Percentiles rank a stretch among this genome's conserved stretches.
These are phyloP conservation scores for Venusia cambrica DNA, from an alignment of 2,888 invertebrate species.

Conservation along the genomic window DNA sequence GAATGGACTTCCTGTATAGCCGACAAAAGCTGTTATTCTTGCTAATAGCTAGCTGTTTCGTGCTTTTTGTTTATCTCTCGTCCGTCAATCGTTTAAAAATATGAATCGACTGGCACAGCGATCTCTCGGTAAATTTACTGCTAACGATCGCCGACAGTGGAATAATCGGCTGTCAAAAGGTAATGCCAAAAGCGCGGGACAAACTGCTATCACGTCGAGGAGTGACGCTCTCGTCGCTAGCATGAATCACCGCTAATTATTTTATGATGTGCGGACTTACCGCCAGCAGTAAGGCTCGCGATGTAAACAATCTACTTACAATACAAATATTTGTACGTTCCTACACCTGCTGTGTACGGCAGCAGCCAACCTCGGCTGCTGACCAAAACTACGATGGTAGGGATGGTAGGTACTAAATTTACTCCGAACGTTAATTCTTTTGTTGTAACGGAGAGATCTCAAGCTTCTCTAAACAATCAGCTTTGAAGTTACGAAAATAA, in stretches of 20 bases:
- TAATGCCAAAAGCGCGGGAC: constrained; percentile 69
- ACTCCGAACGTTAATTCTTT: constrained; percentile 63
- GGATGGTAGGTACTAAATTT: constrained; percentile 64
- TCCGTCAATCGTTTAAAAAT: constrained; percentile 43
- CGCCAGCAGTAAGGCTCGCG: constrained; percentile 15
- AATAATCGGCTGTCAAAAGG: constrained; percentile 74
- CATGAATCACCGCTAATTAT: constrained; percentile 75
- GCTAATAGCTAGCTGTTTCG: constrained; percentile 24
- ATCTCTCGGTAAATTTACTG: constrained; percentile 63
- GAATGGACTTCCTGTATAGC: constrained; percentile 29
- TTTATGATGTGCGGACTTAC: constrained; percentile 47
- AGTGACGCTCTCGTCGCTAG: constrained; percentile 59
- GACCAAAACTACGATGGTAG: constrained; percentile 55
- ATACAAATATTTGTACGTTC: constrained; percentile 33
- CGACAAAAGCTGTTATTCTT: constrained; percentile 25
- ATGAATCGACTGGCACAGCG: constrained; percentile 45
- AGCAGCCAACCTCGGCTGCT: constrained; percentile 47
- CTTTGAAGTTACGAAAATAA: constrained; percentile 70
- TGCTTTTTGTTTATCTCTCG: constrained; percentile 23
- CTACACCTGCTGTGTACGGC: constrained; percentile 36
- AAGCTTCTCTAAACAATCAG: constrained; percentile 54
- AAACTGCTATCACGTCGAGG: constrained; percentile 51
- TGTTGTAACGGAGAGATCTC: constrained; percentile 52
- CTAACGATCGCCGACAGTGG: constrained; percentile 70
- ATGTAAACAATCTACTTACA: constrained; percentile 59